These are phyloP conservation scores for Burhinus oedicnemus DNA, from an alignment of 2,113 vertebrate species.

Conservation along the genomic window DNA sequence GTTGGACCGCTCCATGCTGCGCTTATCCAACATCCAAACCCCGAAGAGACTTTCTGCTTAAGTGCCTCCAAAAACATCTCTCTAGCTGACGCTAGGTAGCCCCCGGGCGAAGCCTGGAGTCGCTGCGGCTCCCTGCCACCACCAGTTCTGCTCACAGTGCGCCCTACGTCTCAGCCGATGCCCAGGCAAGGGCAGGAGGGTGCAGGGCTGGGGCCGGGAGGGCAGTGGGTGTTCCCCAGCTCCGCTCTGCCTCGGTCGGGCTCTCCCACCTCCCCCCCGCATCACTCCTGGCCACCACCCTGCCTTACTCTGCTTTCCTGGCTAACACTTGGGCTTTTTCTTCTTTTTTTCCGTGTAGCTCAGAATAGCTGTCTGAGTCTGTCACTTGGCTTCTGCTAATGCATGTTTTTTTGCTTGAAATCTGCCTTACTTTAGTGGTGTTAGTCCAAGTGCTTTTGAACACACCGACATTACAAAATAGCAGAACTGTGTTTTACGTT, in stretches of 20 bases:
- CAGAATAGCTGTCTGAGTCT: background rate
- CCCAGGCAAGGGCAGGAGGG: background rate
- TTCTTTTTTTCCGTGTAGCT: background rate
- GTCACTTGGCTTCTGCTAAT: background rate
- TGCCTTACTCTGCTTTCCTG: background rate
- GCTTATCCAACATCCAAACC: background rate
- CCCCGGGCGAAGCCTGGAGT: fast-evolving
- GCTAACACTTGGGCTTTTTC: background rate
- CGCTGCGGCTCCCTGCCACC: fast-evolving
- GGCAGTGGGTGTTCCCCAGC: background rate
- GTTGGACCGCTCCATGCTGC: fast-evolving
- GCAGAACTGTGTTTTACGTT: background rate
- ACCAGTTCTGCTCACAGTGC: fast-evolving
- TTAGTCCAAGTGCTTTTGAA: background rate
- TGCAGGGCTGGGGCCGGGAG: background rate
- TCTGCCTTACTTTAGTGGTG: background rate
- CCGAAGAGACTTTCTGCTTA: background rate
- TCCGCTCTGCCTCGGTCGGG: background rate
- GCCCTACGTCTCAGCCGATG: background rate
- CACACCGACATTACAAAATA: fast-evolving
- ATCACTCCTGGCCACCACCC: background rate
- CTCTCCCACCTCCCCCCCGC: fast-evolving
- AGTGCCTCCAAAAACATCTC: background rate
- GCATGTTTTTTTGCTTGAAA: background rate
- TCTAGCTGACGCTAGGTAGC: background rate